Evolutionary conservation across 2,888 invertebrate genomes (phyloP), one percentile per base, ranked within the genome.

Genomic region (Prionchulus punctatus): DNA sequence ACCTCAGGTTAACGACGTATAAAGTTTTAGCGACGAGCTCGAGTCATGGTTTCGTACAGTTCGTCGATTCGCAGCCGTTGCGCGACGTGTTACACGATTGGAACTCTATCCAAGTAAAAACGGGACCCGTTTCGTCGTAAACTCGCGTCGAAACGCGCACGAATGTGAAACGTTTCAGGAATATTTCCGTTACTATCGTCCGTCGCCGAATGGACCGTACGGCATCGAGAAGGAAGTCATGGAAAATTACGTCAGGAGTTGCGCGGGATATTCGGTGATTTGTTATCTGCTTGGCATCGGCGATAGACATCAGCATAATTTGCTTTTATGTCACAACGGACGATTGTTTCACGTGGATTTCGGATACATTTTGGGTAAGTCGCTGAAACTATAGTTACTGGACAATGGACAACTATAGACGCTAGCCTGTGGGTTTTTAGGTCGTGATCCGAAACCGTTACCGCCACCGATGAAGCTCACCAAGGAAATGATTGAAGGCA

Each of bases 381-480:
- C n/a, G n/a, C n/a, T n/a, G n/a, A n/a, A n/a, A n/a, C n/a, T n/a
- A n/a, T n/a, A n/a, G n/a, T n/a, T n/a, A n/a, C n/a, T n/a, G n/a
- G n/a, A n/a, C n/a, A n/a, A n/a, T n/a, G n/a, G n/a, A n/a, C n/a
- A n/a, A n/a, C n/a, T n/a, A n/a, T n/a, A n/a, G n/a, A n/a, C n/a
- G n/a, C n/a, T n/a, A n/a, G 23, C 15, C 23, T 45, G 23, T 45
- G 15, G 47, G 7, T 49, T 49, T 49, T 7, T 23, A 58, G 55
- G 94, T 0, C 79, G 94, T 48, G 98, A 99, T 77, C 98, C 98
- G 2, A 99, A 99, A 74, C 94, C 94, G 1, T 79, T 96, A 71
- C 96, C 96, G 1, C 94, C 98, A 15, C 94, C 96, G 3, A 98
- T 99, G 92, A 96, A 94, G 75, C 79, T 99, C 45, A 92, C 90